These are phyloP conservation scores for Drosophila neocordata DNA, from an alignment of 1,140 invertebrate genomes.

Conservation along the genomic window DNA sequence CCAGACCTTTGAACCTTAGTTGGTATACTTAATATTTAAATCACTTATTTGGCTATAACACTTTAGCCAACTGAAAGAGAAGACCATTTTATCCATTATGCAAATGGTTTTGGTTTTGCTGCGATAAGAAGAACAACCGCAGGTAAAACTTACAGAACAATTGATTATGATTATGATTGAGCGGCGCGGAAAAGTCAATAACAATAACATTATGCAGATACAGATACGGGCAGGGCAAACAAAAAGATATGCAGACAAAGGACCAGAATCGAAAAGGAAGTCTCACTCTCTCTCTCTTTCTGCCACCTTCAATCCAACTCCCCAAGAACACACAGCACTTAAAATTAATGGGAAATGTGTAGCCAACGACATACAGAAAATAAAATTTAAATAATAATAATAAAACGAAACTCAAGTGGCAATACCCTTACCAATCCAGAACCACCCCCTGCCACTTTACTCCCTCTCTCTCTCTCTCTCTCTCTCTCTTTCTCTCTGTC, in stretches of 20 bases:
- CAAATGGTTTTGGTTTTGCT: slow-evolving; percentile 46
- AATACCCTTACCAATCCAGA: not conserved
- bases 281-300: not conserved
- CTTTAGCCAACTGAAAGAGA: no score
- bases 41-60: no score
- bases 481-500: no score
- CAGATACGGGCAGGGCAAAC: slow-evolving; percentile 44
- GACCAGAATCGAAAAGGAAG: slow-evolving; percentile 14
- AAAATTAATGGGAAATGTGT: slow-evolving; percentile 81
- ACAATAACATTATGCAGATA: slow-evolving; percentile 73
- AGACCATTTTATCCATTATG: slow-evolving; percentile 51
- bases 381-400: slow-evolving; percentile 77
- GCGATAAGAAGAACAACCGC: slow-evolving; percentile 58
- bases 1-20: no score
- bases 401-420: slow-evolving; percentile 57
- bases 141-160: slow-evolving; percentile 58
- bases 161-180: slow-evolving; percentile 79
- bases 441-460: not conserved
- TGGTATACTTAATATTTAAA: no score
- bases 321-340: slow-evolving; percentile 48
- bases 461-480: no score
- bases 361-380: slow-evolving; percentile 51
- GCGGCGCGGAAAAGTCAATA: slow-evolving; percentile 73
- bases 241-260: slow-evolving; percentile 47
- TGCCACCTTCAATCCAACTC: not conserved